Evolutionary conservation across 1,140 invertebrate species (phyloP), one percentile per base, ranked within the genome.

Genomic region (Cyclargus thomasi): DNA sequence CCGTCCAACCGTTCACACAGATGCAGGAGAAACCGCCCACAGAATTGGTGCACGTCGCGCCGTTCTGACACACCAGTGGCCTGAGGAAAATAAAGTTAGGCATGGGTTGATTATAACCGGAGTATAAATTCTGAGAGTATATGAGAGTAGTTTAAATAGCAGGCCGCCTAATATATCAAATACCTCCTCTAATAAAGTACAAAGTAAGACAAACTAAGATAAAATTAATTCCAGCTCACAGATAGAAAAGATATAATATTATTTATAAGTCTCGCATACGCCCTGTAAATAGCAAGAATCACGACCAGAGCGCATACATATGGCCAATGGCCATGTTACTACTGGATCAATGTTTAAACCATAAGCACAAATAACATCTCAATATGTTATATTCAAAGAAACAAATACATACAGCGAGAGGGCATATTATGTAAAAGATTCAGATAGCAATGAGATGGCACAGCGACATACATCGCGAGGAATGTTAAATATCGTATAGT

Each of bases 1-100:
- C 97, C 0, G 95, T 96, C 97, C 97, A 98, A 17, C 97, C 97
- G 80, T 98, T 98, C 35, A 98, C 97, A 86, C 98, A 99, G 79
- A 99, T 98, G 90, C 98, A 99, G 1, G 96, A 96, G 90, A 96
- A 99, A 6, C 96, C 95, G 53, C 97, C 97, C 21, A 94, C 91
- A 0, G 95, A 95, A 91, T 99, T 99, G 35, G 96, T 97, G 82
- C 97, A 99, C 1, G 97, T 99, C 1, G 97, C 97, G 0, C 97
- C 97, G 85, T 99, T 99, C 89, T 97, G 96, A 77, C 97, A 99
- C 0, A 97, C 94, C 59, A 94, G 94, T 0, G 97, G 97, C 66
- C 94, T 92, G 74, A 39, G 65, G 57, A 74, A 62, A 66, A 69
- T 20, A 2, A 20, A 6, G 17, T 59, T 59, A 59, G 55, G 18